Evolutionary conservation across 2,113 vertebrate species (phyloP), one percentile per base, ranked within the genome.

Genomic region (Tupaia tana): DNA sequence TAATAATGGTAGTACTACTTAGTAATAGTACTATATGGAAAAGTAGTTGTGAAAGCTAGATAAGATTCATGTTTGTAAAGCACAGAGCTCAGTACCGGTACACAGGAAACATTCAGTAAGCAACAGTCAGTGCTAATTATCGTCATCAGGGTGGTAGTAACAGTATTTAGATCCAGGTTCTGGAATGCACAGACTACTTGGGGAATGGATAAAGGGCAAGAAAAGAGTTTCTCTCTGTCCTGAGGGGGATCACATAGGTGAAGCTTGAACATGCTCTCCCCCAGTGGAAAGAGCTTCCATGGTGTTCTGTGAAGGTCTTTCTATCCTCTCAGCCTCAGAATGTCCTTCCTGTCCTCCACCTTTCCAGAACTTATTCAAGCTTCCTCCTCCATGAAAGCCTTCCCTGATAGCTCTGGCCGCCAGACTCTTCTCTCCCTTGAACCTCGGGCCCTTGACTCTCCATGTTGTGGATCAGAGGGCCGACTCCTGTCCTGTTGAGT

Each of bases 1-100:
- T 16, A 78, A 54, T 85, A 63, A 73, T 25, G 54, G 15, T 19
- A 43, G 58, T 58, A 31, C 27, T 56, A 56, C 29, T 43, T 70
- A 75, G 78, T 91, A 82, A 69, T 34, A 82, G 25, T 64, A 87
- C 85, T 63, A 15, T n/a, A 63, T 6, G 10, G 29, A 31, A 78
- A 85, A 86, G 69, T 83, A 64, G 52, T 34, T 77, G 19, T 90
- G 25, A 93, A 74, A 77, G 69, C 74, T 73, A 87, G 90, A 43
- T 16, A 58, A 94, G 69, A 54, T 29, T 25, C 52, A 20, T 64
- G n/a, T 89, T 75, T 94, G 59, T 79, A 69, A 74, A 92, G 89
- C 58, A 54, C 25, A 64, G 31, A 34, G 66, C 83, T 91, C 12
- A 52, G 89, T 66, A 43, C n/a, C 73, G 58, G 58, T 77, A 58